A percentile compares a stretch with the other conserved stretches of the same genome.
Conservation (phyloP, 2,888 invertebrate genomes). For the Ceraclea dissimilis region DNA sequence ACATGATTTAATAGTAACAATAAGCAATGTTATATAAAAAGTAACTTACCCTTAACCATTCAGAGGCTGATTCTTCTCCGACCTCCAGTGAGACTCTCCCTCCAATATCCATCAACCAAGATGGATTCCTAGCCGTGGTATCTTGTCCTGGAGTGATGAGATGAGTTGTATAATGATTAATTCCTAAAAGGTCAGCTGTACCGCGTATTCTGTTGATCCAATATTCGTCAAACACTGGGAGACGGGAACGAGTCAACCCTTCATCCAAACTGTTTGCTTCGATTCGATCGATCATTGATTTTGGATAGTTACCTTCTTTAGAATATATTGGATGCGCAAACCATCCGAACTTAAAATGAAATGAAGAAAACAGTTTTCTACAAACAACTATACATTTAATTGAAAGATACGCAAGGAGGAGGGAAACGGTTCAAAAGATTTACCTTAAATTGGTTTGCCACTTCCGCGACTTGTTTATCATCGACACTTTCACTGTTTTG, state of each 20-base stretch:
- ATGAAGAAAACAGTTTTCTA: not conserved
- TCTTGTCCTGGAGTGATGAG: slow-evolving; percentile 41
- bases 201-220: slow-evolving; percentile 44
- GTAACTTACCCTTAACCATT: slow-evolving; percentile 41
- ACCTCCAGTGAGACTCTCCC: slow-evolving; percentile 42
- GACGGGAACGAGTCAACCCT: slow-evolving; percentile 38
- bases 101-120: slow-evolving; percentile 46
- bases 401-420: not conserved
- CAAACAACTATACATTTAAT: not conserved
- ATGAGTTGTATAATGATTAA: slow-evolving; percentile 47
- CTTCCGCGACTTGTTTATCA: slow-evolving; percentile 42
- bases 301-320: slow-evolving; percentile 43
- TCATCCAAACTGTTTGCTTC: slow-evolving; percentile 39
- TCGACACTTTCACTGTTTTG: slow-evolving; percentile 38
- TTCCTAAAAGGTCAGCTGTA: slow-evolving; percentile 45
- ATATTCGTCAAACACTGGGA: slow-evolving; percentile 42
- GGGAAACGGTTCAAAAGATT: no score
- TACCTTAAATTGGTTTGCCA: slow-evolving; percentile 47
- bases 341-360: slow-evolving; percentile 42
- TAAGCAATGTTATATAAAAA: not conserved
- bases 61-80: slow-evolving; percentile 43
- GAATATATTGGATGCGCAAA: slow-evolving; percentile 49
- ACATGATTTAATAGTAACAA: not conserved
- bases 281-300: slow-evolving; percentile 43
- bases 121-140: slow-evolving; percentile 40